phyloP scores from a whole-genome alignment of 2,888 invertebrate species.

The Eupithecia subfuscata region DNA sequence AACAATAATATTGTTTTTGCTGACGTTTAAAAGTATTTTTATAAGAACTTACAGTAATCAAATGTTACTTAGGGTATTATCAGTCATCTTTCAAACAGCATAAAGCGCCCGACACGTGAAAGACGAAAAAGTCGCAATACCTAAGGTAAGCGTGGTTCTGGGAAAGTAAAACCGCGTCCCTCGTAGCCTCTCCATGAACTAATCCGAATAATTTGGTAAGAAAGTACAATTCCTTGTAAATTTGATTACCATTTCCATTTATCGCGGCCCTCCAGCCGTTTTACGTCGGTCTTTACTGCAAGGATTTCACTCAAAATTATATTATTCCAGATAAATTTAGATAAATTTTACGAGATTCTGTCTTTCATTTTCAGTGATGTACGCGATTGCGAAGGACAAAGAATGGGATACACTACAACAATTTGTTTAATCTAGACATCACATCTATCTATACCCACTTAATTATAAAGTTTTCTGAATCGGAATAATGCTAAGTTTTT shows the following conservation, averaged over 20 bases:
- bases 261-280: slow-evolving; percentile 42
- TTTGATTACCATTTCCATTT: slow-evolving; percentile 48
- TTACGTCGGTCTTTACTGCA: slow-evolving; percentile 38
- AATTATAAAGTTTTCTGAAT: background rate
- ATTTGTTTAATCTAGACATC: background rate
- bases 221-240: slow-evolving; percentile 35
- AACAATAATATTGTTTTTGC: too few relatives aligned
- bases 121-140: background rate
- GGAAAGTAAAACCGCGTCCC: background rate
- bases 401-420: background rate
- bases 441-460: background rate
- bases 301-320: slow-evolving; percentile 9
- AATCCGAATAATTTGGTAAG: slow-evolving; percentile 35
- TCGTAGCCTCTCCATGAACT: background rate
- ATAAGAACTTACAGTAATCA: too few relatives aligned
- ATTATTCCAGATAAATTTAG: background rate
- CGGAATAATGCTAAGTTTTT: too few relatives aligned
- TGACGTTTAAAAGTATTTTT: too few relatives aligned
- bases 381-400: background rate
- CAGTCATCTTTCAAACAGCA: background rate
- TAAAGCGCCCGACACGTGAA: too few relatives aligned
- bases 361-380: slow-evolving; percentile 1
- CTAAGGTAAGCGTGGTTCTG: background rate
- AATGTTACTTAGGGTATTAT: too few relatives aligned
- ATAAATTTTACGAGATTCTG: slow-evolving; percentile 3